Percentiles rank a stretch among this genome's conserved stretches.
Conservation (phyloP, 2,888 invertebrate genomes). For the Folsomia candida region DNA sequence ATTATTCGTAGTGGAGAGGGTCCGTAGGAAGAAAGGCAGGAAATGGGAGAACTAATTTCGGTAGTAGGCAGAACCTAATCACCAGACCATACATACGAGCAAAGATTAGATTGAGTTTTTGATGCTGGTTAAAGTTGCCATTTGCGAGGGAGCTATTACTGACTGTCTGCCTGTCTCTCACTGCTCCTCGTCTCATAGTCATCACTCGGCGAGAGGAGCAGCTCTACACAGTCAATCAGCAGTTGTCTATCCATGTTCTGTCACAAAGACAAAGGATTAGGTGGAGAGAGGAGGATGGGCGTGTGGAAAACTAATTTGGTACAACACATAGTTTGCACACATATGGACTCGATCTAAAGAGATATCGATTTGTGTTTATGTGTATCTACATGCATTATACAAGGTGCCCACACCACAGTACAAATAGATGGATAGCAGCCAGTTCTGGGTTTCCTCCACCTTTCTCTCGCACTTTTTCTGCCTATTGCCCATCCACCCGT, state of each 20-base stretch:
- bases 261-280: slow-evolving; percentile 21
- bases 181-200: no score
- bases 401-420: neutral
- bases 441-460: neutral
- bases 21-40: no score
- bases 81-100: no score
- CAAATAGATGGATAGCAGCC: neutral
- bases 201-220: no score
- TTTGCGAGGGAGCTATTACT: no score
- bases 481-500: neutral
- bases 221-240: slow-evolving; percentile 17
- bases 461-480: neutral
- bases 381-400: neutral
- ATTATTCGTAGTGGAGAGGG: no score
- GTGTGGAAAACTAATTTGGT: slow-evolving; percentile 20
- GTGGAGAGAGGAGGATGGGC: slow-evolving; percentile 14
- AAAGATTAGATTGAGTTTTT: no score
- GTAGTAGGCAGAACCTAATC: no score
- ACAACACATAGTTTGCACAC: slow-evolving; percentile 20
- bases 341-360: slow-evolving; percentile 16
- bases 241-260: slow-evolving; percentile 9
- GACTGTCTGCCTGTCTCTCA: no score
- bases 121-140: no score
- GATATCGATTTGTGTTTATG: slow-evolving; percentile 11
- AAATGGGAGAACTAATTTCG: no score